These are phyloP conservation scores for Ecdyonurus torrentis DNA, from an alignment of 2,888 invertebrate genomes.

Conservation along the genomic window DNA sequence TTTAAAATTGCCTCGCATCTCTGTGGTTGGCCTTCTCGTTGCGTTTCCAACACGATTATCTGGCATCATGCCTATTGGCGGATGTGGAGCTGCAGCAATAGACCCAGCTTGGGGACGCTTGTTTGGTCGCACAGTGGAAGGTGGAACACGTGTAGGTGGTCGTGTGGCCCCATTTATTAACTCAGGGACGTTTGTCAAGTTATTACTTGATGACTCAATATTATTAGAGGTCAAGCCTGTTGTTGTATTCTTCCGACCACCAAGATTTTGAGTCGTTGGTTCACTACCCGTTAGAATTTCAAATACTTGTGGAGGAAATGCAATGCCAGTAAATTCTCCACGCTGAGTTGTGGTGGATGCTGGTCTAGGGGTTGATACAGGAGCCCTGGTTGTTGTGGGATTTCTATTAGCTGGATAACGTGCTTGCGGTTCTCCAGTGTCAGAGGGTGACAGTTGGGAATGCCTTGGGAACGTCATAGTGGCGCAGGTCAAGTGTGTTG, in stretches of 20 bases:
- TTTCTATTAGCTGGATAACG: too few relatives aligned
- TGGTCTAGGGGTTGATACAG: background rate
- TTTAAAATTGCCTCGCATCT: too few relatives aligned
- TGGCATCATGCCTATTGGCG: background rate
- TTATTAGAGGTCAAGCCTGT: background rate
- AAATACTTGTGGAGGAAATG: background rate
- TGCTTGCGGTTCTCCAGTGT: too few relatives aligned
- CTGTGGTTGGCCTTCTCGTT: too few relatives aligned
- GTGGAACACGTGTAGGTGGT: background rate
- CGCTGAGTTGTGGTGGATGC: background rate
- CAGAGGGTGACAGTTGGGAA: too few relatives aligned
- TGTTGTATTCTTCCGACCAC: background rate
- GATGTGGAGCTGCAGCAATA: background rate
- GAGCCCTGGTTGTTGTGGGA: background rate
- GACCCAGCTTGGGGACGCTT: background rate
- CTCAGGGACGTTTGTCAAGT: background rate
- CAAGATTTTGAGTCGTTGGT: background rate
- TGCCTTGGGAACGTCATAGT: too few relatives aligned
- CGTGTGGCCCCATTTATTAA: background rate
- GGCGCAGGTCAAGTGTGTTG: too few relatives aligned
- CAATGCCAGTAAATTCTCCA: background rate
- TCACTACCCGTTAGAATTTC: background rate
- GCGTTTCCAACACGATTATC: background rate
- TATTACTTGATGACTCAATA: background rate
- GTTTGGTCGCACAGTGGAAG: background rate